Conservation (phyloP, 2,797 vertebrate species). For the Neosilurus hyrtlii region DNA sequence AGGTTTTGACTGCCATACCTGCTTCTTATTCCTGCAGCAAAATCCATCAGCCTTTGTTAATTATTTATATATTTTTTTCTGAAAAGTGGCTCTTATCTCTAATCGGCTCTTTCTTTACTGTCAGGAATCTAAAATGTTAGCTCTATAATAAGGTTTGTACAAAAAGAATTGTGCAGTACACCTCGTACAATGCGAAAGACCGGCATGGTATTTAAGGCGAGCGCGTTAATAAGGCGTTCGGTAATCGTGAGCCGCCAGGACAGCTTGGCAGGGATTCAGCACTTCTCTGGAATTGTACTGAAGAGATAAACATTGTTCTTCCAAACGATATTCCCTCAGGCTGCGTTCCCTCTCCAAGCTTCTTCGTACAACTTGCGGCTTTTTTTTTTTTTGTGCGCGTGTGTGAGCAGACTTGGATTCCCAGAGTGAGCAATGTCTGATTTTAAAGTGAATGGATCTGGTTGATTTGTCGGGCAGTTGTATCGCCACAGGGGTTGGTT, state of each 20-base stretch:
- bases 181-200: background rate
- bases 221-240: background rate
- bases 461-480: background rate
- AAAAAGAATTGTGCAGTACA: too few species aligned
- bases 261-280: background rate
- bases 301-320: background rate
- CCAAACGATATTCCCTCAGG: background rate
- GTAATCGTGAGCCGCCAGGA: background rate
- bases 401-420: background rate
- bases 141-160: too few species aligned
- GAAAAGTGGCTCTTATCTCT: too few species aligned
- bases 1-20: too few species aligned
- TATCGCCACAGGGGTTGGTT: background rate
- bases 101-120: too few species aligned
- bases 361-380: background rate
- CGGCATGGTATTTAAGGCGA: background rate
- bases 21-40: too few species aligned
- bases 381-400: background rate
- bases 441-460: background rate
- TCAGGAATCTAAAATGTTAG: too few species aligned
- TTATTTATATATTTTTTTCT: too few species aligned
- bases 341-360: background rate
- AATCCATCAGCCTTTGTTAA: too few species aligned
- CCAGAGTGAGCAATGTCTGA: background rate
- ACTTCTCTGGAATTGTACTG: background rate